Evolutionary conservation across 2,113 vertebrate species (phyloP), one percentile per base, ranked within the genome.

Genomic region (Phalacrocorax brasilianus): DNA sequence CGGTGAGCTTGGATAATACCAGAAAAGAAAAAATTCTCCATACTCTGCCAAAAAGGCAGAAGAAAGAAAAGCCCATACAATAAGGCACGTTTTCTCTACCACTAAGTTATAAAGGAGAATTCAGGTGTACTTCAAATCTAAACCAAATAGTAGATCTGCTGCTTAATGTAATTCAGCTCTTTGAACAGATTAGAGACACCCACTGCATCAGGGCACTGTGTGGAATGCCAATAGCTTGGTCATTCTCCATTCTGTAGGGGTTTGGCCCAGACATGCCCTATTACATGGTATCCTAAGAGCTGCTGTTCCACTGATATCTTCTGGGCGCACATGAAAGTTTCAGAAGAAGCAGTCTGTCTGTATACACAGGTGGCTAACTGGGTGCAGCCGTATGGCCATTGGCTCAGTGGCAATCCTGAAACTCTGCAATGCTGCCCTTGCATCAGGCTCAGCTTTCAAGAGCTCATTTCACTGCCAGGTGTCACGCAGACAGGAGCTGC

Each of bases 191-290:
- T 28, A 56, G 23, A 38, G 50, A 35, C 8, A 89, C 20, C 4
- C 14, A 52, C 50, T 35, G 28, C 21, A 32, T 42, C 45, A 44
- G 35, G 74, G 32, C 26, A 30, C 22, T 55, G 21, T 2, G 8
- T 79, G n/a, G 13, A 56, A 28, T 53, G 55, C 0, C 0, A 1
- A 14, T 33, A 55, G 11, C 28, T 35, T 71, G 30, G 33, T 30
- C n/a, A 17, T 81, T 88, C 12, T 82, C 74, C 19, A 28, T 12
- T 78, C 52, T 66, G 4, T 33, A 73, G 23, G 52, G 8, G 9
- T 74, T 58, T 93, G n/a, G 27, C 38, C 30, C 0, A 1, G 13
- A 38, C 42, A 24, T 30, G 15, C 9, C 65, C 12, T 66, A 15
- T 58, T 23, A 18, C 17, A 10, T 23, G 28, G 8, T 66, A 38